Evolutionary conservation across 2,797 vertebrate genomes (phyloP), one percentile per base, ranked within the genome.

Genomic region (Nasua narica): DNA sequence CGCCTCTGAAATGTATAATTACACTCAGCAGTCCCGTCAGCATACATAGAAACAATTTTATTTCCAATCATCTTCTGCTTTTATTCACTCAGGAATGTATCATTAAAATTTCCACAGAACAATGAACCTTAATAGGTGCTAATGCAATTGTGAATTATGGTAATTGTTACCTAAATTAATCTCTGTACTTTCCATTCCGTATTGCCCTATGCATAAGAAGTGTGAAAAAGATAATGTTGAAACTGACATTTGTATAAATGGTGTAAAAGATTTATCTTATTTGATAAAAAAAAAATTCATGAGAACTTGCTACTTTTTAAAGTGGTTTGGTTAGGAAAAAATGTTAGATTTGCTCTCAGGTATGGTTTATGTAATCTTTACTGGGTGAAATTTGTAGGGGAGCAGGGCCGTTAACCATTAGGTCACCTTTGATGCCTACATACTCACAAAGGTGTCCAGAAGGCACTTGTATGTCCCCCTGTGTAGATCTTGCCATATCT

Each of bases 131-230:
- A 99, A 99, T 98, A 98, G 96, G 98, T 98, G 97, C 97, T 99
- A 99, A 98, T 98, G 98, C 94, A 98, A 98, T 98, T 98, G 97
- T 98, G 98, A 98, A 98, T 99, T 98, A 97, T 98, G 97, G 97
- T 99, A 98, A 98, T 99, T 99, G 98, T 99, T 98, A 98, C 98
- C 97, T 98, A 98, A 99, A 99, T 98, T 98, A 99, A 98, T 98
- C 98, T 99, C 97, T 97, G 96, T 98, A 97, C 98, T 98, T 98
- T 98, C 97, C 90, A 46, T 98, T 98, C 89, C 93, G 97, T 97
- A 79, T 97, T 98, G 94, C 89, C 91, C 95, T 97, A 77, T 97
- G 96, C 84, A 97, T 98, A 97, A 98, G 18, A 48, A 96, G 58
- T 97, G 69, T 98, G 97, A 97, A 98, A 98, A 98, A 98, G 97